These are phyloP conservation scores for Proteles cristata DNA, from an alignment of 2,113 vertebrate genomes.

Conservation along the genomic window DNA sequence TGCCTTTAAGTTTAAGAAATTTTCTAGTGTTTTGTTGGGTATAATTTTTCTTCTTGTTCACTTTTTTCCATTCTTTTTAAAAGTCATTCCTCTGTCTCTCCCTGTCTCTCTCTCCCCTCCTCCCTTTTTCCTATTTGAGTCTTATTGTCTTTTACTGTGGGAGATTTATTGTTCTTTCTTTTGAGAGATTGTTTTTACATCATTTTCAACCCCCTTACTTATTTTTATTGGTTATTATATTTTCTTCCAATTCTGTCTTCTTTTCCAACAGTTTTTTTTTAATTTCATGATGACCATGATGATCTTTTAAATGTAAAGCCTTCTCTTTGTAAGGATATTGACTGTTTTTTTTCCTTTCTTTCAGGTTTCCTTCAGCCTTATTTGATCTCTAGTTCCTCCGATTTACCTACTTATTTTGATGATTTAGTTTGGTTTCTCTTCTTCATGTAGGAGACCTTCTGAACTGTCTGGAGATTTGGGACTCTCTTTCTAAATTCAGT, in stretches of 20 bases:
- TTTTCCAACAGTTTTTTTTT: neutral
- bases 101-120: no score
- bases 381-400: neutral
- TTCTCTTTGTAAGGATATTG: neutral
- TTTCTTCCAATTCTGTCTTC: neutral
- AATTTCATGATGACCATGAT: neutral
- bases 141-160: neutral
- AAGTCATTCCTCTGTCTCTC: neutral
- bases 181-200: neutral
- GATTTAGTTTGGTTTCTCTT: neutral
- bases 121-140: neutral
- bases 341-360: neutral
- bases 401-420: neutral
- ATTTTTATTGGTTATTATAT: neutral
- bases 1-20: neutral
- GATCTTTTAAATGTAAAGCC: neutral
- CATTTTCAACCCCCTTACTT: neutral
- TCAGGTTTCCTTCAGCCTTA: neutral
- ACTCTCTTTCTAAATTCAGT: neutral
- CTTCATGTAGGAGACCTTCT: neutral
- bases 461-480: neutral
- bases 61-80: neutral
- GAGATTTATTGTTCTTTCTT: neutral
- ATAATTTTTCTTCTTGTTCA: neutral
- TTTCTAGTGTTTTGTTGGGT: neutral